phyloP scores from a whole-genome alignment of 2,888 invertebrate species.

The Trimorus sp. region DNA sequence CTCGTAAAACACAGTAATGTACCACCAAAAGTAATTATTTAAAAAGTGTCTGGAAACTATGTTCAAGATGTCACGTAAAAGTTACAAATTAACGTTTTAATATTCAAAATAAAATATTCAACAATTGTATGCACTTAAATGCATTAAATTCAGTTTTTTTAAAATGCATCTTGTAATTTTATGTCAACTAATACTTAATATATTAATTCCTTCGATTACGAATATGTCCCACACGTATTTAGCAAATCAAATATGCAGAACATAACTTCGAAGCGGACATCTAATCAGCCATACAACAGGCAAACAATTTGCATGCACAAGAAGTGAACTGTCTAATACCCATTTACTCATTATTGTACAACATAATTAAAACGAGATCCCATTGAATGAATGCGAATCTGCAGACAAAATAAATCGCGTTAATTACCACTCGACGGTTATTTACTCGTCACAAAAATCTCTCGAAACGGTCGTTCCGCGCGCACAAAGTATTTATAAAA shows the following conservation, averaged over 20 bases:
- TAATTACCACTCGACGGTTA: slow-evolving; percentile 10
- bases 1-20: neutral
- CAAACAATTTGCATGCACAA: slow-evolving; percentile 34
- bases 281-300: slow-evolving; percentile 28
- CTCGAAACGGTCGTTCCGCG: slow-evolving; percentile 19
- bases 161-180: too few species aligned
- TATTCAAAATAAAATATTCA: too few species aligned
- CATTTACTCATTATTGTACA: slow-evolving; percentile 36
- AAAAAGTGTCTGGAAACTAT: neutral
- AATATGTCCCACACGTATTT: too few species aligned
- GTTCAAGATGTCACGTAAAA: too few species aligned
- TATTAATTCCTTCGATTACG: too few species aligned
- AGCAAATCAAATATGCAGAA: too few species aligned
- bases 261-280: slow-evolving; percentile 11
- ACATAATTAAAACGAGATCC: neutral
- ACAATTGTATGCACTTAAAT: too few species aligned
- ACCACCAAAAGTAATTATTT: neutral
- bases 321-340: slow-evolving; percentile 33
- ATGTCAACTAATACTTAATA: too few species aligned
- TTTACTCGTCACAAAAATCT: slow-evolving; percentile 18
- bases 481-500: slow-evolving; percentile 29
- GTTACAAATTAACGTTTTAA: too few species aligned
- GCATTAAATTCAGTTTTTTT: too few species aligned
- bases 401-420: neutral
- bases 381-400: neutral